phyloP scores from a whole-genome alignment of 2,113 vertebrate genomes.

The Balaeniceps rex region DNA sequence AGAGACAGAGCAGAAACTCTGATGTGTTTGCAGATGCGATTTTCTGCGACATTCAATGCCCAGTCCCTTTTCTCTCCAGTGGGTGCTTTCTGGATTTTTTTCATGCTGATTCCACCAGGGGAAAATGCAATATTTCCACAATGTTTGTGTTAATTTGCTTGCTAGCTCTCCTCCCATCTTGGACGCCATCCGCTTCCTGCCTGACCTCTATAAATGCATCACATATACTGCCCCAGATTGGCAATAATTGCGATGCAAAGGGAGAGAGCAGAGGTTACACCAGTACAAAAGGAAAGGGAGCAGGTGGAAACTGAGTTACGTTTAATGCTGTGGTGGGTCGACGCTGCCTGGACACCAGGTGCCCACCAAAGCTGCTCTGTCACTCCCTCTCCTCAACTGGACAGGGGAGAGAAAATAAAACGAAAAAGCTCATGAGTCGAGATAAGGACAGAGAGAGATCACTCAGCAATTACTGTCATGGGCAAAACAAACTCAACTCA shows the following conservation, averaged over 20 bases:
- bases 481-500: not conserved
- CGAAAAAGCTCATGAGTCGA: not conserved
- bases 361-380: not conserved
- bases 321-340: not conserved
- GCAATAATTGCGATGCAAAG: not conserved
- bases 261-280: not conserved
- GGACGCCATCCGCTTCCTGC: rapidly evolving
- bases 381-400: not conserved
- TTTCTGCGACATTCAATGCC: not conserved
- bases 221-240: too few species aligned
- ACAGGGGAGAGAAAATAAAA: not conserved
- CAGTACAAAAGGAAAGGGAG: not conserved
- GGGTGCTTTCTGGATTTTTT: not conserved
- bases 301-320: not conserved
- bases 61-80: not conserved
- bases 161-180: not conserved
- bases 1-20: not conserved
- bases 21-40: not conserved
- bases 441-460: not conserved
- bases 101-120: not conserved
- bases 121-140: not conserved
- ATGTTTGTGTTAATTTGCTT: not conserved
- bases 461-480: not conserved
- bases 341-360: not conserved
- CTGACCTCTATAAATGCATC: not conserved